A percentile compares a stretch with the other conserved stretches of the same genome.
phyloP scores from a whole-genome alignment of 1,140 invertebrate genomes.

The Brachystomella parvula region DNA sequence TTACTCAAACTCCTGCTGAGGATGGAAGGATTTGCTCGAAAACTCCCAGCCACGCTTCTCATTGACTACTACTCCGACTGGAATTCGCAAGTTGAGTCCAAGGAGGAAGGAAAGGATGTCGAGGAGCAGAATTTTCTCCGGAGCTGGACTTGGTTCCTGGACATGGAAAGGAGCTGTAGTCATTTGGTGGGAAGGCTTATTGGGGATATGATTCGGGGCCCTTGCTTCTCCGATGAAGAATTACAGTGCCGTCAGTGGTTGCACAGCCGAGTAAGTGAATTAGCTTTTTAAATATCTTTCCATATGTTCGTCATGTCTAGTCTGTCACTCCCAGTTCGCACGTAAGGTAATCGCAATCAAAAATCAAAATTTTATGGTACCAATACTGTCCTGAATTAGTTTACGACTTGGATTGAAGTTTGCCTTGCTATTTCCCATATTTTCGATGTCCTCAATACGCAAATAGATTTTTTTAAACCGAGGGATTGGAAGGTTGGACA shows the following conservation, averaged over 20 bases:
- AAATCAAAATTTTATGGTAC: too few species aligned
- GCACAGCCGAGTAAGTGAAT: slow-evolving; percentile 39
- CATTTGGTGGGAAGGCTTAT: slow-evolving; percentile 55
- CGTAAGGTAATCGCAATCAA: too few species aligned
- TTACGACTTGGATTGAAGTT: too few species aligned
- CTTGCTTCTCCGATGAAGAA: slow-evolving; percentile 46
- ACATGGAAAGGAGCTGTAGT: slow-evolving; percentile 53
- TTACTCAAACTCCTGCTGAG: slow-evolving; percentile 44
- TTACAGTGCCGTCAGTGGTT: slow-evolving; percentile 48
- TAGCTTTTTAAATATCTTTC: too few species aligned
- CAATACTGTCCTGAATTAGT: too few species aligned
- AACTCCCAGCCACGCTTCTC: slow-evolving; percentile 45
- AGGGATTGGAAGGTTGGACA: too few species aligned
- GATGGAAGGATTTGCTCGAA: slow-evolving; percentile 50
- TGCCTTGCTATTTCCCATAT: too few species aligned
- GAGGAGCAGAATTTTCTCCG: neutral
- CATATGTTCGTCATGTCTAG: too few species aligned
- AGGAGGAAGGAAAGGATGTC: neutral
- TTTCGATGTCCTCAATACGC: too few species aligned
- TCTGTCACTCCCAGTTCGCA: too few species aligned
- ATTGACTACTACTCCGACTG: slow-evolving; percentile 44
- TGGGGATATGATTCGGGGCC: slow-evolving; percentile 51
- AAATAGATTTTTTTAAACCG: too few species aligned
- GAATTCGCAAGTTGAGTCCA: slow-evolving; percentile 20
- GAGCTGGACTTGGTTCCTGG: slow-evolving; percentile 54